A percentile compares a stretch with the other conserved stretches of the same genome.
Conservation (phyloP, 1,140 invertebrate genomes). For the Heterodera schachtii region DNA sequence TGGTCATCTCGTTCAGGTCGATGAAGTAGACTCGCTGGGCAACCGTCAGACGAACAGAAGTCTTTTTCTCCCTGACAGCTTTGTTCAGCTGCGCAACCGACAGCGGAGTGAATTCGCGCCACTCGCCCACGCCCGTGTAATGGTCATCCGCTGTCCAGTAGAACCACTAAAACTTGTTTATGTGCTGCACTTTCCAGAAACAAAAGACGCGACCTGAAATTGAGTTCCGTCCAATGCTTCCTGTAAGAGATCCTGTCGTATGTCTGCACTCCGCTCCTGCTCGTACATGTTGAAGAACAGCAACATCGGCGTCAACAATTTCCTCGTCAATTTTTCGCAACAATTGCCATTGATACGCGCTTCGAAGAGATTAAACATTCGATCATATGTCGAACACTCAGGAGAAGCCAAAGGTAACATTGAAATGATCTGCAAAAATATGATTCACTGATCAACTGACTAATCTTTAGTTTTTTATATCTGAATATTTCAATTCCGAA, state of each 20-base stretch:
- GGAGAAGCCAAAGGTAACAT: no score
- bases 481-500: no score
- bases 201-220: not conserved
- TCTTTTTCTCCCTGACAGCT: conserved; percentile 28
- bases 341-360: conserved; percentile 16
- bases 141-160: conserved; percentile 27
- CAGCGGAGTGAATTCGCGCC: conserved; percentile 27
- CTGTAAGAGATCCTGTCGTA: conserved; percentile 11
- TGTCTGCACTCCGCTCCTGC: conserved; percentile 19
- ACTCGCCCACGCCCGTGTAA: conserved; percentile 21
- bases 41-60: conserved; percentile 18
- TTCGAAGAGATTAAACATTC: conserved; percentile 14
- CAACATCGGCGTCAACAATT: conserved; percentile 17
- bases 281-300: conserved; percentile 23
- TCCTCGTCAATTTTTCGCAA: conserved; percentile 7
- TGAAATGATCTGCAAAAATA: no score
- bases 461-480: no score
- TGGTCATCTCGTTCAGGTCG: conserved; percentile 29
- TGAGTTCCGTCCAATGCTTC: conserved; percentile 8
- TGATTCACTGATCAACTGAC: no score
- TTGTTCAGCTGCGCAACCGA: conserved; percentile 27
- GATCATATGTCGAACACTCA: conserved; percentile 10
- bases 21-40: conserved; percentile 19
- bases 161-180: conserved; percentile 17
- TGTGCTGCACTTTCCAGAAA: not conserved